Evolutionary conservation across 2,797 vertebrate genomes (phyloP).

Genomic region (Erithacus rubecula): DNA sequence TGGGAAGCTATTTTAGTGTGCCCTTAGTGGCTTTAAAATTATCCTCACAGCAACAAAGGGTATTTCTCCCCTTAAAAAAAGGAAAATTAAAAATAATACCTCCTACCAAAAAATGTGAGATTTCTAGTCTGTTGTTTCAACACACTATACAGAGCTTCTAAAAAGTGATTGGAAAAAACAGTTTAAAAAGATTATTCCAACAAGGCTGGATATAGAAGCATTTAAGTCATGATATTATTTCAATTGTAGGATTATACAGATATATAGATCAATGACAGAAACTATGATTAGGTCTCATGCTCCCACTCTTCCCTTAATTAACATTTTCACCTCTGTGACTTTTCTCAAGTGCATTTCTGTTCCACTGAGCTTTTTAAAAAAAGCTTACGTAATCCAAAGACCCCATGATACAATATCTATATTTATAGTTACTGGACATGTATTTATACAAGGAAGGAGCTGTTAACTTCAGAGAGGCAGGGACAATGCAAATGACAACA

Average conservation of each 20-base stretch:
- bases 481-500: conserved; percentile 39
- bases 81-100: neutral
- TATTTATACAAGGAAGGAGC: conserved; percentile 31
- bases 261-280: neutral
- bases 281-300: neutral
- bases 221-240: neutral
- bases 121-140: conserved; percentile 8
- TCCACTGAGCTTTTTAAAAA: neutral
- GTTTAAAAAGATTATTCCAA: neutral
- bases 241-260: neutral
- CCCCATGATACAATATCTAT: conserved; percentile 39
- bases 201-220: neutral
- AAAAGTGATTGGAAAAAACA: neutral
- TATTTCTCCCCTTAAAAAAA: neutral
- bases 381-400: neutral
- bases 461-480: conserved; percentile 32
- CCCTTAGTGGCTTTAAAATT: conserved; percentile 49
- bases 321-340: conserved; percentile 33
- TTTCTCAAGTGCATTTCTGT: conserved; percentile 8
- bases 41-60: conserved; percentile 6
- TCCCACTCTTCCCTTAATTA: conserved; percentile 31
- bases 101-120: neutral
- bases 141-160: neutral
- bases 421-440: conserved; percentile 45
- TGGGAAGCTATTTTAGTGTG: conserved; percentile 57